These are phyloP conservation scores for Clarias macrocephalus DNA, from an alignment of 2,113 vertebrate species.

Conservation along the genomic window DNA sequence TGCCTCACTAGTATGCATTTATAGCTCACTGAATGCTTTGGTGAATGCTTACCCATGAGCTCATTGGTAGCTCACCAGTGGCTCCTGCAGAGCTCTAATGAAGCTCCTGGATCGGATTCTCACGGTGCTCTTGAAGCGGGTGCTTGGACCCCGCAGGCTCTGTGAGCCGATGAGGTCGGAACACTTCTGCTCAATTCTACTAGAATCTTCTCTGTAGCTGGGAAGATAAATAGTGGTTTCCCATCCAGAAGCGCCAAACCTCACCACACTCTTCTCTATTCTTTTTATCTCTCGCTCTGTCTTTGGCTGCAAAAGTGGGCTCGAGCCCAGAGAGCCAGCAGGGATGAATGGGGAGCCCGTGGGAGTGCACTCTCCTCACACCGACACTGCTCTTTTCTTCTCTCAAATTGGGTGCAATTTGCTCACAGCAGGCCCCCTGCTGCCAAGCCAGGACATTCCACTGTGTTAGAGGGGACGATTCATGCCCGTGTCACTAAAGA, in stretches of 20 bases:
- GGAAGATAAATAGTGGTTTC: conserved; percentile 75
- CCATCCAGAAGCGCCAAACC: conserved; percentile 47
- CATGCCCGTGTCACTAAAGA: conserved; percentile 54
- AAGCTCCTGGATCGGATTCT: conserved; percentile 64
- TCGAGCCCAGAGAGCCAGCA: conserved; percentile 57
- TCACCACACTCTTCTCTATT: conserved; percentile 54
- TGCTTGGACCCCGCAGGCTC: conserved; percentile 65
- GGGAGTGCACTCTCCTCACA: conserved; percentile 65
- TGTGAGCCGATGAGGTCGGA: conserved; percentile 73
- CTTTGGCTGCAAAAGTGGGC: conserved; percentile 70
- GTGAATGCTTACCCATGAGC: conserved; percentile 16
- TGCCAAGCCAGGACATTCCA: conserved; percentile 59
- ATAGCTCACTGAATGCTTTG: conserved; percentile 4
- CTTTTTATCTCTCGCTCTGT: conserved; percentile 60
- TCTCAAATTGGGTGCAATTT: conserved; percentile 73
- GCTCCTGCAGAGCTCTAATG: conserved; percentile 42
- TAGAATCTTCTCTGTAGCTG: conserved; percentile 70
- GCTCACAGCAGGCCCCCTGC: conserved; percentile 66
- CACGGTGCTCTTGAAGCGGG: conserved; percentile 72
- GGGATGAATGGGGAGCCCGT: conserved; percentile 73
- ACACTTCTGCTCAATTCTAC: conserved; percentile 70
- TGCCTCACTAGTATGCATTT: conserved; percentile 13
- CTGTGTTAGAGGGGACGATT: conserved; percentile 45
- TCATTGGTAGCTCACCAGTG: conserved; percentile 9
- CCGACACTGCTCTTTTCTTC: conserved; percentile 50